A percentile compares a stretch with the other conserved stretches of the same genome.
Evolutionary conservation across 2,797 vertebrate genomes (phyloP).

Genomic region (Siniperca undulata): DNA sequence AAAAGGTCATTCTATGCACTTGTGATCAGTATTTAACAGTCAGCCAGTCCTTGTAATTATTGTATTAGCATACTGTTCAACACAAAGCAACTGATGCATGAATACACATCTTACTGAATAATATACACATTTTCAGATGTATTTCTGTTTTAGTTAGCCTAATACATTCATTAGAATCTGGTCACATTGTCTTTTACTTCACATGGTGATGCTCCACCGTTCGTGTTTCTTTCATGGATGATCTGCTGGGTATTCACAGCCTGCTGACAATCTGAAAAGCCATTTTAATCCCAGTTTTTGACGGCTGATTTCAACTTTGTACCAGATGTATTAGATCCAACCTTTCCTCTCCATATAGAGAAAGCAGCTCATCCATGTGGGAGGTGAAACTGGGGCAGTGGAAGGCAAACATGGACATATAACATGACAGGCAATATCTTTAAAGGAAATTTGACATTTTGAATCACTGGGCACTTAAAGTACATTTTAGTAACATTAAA

Average conservation of each 20-base stretch:
- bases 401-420: slow-evolving; percentile 6
- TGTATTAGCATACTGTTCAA: background rate
- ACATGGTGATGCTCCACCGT: background rate
- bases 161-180: slow-evolving; percentile 16
- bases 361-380: slow-evolving; percentile 42
- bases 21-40: slow-evolving; percentile 48
- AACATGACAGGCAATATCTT: background rate
- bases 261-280: slow-evolving; percentile 64
- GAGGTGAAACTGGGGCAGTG: slow-evolving; percentile 37
- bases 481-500: background rate
- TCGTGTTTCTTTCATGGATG: slow-evolving; percentile 12
- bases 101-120: background rate
- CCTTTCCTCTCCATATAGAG: slow-evolving; percentile 34
- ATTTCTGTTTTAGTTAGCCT: background rate
- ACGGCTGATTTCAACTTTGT: slow-evolving; percentile 55
- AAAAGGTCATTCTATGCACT: slow-evolving; percentile 47
- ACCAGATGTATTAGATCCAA: slow-evolving; percentile 61
- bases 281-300: slow-evolving; percentile 66
- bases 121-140: background rate
- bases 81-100: background rate
- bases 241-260: slow-evolving; percentile 41
- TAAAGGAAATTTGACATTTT: background rate
- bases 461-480: background rate
- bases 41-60: slow-evolving; percentile 12
- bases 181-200: background rate